Percentiles rank a stretch among this genome's conserved stretches.
phyloP scores from a whole-genome alignment of 1,140 invertebrate species.

The Papilio polytes region DNA sequence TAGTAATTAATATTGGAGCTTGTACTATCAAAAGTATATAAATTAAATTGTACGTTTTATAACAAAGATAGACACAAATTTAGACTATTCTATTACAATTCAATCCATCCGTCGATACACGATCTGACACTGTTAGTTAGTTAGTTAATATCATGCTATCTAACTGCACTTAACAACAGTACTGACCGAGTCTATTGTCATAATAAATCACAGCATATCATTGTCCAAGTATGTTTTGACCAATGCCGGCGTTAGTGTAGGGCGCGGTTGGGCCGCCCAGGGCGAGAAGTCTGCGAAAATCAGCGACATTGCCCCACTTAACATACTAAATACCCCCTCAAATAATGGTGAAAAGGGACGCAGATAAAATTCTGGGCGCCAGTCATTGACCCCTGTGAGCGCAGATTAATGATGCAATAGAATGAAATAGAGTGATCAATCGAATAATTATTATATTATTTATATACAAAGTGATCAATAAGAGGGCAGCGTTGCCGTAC shows the following conservation, averaged over 20 bases:
- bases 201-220: neutral
- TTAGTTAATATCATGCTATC: slow-evolving; percentile 6
- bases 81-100: neutral
- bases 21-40: too few species aligned
- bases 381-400: neutral
- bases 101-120: slow-evolving; percentile 1
- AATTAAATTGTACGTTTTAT: too few species aligned
- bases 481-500: slow-evolving; percentile 38
- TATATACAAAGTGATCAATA: slow-evolving; percentile 31
- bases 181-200: slow-evolving; percentile 5
- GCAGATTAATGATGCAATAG: slow-evolving; percentile 10
- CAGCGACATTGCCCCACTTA: too few species aligned
- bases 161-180: slow-evolving; percentile 5
- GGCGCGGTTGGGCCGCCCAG: too few species aligned
- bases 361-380: too few species aligned
- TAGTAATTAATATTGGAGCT: too few species aligned
- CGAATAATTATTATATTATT: slow-evolving; percentile 29
- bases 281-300: too few species aligned
- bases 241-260: too few species aligned
- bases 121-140: neutral
- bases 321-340: too few species aligned
- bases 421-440: slow-evolving; percentile 22
- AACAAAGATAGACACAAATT: too few species aligned
- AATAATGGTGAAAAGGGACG: too few species aligned
- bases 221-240: neutral